Evolutionary conservation across 2,113 vertebrate species (phyloP).

Genomic region (Clinocottus analis): DNA sequence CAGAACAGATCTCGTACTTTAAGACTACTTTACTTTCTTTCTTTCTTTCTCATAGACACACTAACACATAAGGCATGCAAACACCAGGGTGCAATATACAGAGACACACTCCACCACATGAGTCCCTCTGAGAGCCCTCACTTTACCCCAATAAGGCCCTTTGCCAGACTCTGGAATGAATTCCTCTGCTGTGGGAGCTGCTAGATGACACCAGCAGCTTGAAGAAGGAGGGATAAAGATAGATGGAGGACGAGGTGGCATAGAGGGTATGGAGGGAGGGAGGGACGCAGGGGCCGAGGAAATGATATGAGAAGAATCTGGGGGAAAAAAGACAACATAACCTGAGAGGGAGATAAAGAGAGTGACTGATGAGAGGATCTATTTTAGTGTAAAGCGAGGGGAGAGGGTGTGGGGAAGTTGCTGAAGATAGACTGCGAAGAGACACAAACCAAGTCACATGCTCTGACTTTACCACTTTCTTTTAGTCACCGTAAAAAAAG

Average conservation of each 20-base stretch:
- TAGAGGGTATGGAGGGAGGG: neutral
- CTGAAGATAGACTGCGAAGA: neutral
- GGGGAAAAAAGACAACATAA: slow-evolving; percentile 8
- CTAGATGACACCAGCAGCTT: slow-evolving; percentile 58
- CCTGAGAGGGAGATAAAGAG: slow-evolving; percentile 40
- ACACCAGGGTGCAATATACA: neutral
- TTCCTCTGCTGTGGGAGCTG: slow-evolving; percentile 50
- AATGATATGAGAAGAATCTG: slow-evolving; percentile 48
- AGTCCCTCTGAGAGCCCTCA: slow-evolving; percentile 30
- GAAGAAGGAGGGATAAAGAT: slow-evolving; percentile 69
- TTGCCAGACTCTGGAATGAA: slow-evolving; percentile 47
- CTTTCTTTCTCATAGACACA: neutral
- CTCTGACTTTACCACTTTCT: slow-evolving; percentile 21
- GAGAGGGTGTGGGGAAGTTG: slow-evolving; percentile 22
- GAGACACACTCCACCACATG: slow-evolving; percentile 26
- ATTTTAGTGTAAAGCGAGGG: slow-evolving; percentile 45
- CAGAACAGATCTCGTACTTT: neutral
- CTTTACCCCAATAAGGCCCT: slow-evolving; percentile 67
- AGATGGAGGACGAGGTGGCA: slow-evolving; percentile 48
- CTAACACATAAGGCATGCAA: neutral
- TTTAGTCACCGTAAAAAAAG: slow-evolving; percentile 21
- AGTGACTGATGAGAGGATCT: slow-evolving; percentile 37
- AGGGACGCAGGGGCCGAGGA: neutral
- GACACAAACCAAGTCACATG: slow-evolving; percentile 38
- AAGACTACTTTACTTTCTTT: neutral